Evolutionary conservation across 2,113 vertebrate species (phyloP).

Genomic region (Limnothrissa miodon): DNA sequence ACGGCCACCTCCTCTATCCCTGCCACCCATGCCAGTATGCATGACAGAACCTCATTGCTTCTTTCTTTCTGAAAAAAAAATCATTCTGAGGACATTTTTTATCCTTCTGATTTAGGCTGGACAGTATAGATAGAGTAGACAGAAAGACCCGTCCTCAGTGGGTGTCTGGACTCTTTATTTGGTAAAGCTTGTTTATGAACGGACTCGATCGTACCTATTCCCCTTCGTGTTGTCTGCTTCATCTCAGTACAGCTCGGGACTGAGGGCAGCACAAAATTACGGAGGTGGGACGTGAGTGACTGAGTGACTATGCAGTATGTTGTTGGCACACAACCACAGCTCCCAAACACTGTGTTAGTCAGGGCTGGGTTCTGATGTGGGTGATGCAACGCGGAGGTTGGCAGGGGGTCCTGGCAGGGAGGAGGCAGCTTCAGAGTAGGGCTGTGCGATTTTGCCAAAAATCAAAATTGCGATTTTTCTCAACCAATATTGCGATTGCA

Average conservation of each 20-base stretch:
- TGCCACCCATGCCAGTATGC: not conserved
- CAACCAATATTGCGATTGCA: too few species aligned
- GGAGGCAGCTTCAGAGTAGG: not conserved
- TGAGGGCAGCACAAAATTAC: not conserved
- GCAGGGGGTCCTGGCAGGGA: constrained; percentile 1
- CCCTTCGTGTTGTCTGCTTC: not conserved
- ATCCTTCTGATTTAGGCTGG: not conserved
- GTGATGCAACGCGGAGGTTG: not conserved
- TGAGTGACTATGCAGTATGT: not conserved
- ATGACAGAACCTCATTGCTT: not conserved
- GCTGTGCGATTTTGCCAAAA: too few species aligned
- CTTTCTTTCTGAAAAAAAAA: not conserved
- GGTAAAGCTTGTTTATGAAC: not conserved
- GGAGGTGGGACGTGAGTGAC: not conserved
- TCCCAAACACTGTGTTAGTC: constrained; percentile 6
- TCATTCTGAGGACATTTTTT: not conserved
- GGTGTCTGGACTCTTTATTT: not conserved
- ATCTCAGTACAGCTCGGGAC: not conserved
- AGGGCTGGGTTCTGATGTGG: not conserved
- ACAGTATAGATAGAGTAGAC: not conserved
- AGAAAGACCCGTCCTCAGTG: not conserved
- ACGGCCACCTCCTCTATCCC: not conserved
- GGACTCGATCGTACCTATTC: too few species aligned
- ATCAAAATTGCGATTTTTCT: too few species aligned
- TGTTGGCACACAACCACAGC: not conserved